Conservation (phyloP, 1,140 invertebrate genomes). For the Phenacoccus solenopsis region DNA sequence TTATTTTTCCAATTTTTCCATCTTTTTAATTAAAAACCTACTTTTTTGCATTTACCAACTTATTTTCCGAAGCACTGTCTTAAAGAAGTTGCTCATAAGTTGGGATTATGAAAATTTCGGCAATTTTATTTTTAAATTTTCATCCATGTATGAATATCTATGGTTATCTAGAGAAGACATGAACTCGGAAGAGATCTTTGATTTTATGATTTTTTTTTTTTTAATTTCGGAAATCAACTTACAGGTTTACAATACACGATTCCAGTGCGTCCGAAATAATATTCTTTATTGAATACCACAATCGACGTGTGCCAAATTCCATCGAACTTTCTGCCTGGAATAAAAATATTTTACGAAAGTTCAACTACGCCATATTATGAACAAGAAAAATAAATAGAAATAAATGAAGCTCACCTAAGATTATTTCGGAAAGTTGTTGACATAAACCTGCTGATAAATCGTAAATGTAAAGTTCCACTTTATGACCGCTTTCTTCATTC, state of each 20-base stretch:
- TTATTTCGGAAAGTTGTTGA: neutral
- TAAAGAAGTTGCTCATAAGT: neutral
- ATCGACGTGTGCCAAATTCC: constrained; percentile 80
- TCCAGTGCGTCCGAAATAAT: constrained; percentile 69
- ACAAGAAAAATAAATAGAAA: neutral
- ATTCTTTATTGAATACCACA: constrained; percentile 73
- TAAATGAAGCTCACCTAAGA: constrained; percentile 21
- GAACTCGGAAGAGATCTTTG: neutral
- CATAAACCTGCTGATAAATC: constrained; percentile 21
- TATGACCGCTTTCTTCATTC: constrained; percentile 19
- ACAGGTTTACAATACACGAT: constrained; percentile 67
- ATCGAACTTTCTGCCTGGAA: constrained; percentile 57
- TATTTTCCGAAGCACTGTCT: neutral
- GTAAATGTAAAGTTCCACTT: constrained; percentile 23
- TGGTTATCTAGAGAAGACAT: neutral
- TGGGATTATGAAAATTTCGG: neutral
- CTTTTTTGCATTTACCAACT: too few relatives aligned
- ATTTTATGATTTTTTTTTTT: neutral
- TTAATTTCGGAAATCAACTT: too few relatives aligned
- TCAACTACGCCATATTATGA: neutral
- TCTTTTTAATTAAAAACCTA: too few relatives aligned
- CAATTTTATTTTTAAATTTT: neutral
- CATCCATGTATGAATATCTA: neutral
- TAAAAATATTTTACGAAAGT: constrained; percentile 22
- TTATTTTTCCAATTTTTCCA: too few relatives aligned